Percentiles rank a stretch among this genome's conserved stretches.
Conservation (phyloP, 2,797 vertebrate genomes). For the Hozukius guyotensis region DNA sequence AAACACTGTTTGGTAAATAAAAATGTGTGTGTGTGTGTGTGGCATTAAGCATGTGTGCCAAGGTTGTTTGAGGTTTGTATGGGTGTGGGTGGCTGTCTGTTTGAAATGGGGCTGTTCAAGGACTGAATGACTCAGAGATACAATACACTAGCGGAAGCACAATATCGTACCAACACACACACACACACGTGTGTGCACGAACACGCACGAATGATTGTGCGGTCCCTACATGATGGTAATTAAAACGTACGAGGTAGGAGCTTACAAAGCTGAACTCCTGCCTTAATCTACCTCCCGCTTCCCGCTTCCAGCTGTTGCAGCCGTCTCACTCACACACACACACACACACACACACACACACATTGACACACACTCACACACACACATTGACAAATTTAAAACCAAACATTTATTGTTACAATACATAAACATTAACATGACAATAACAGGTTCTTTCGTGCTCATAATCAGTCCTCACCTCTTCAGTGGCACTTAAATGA, state of each 20-base stretch:
- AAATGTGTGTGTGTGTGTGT: background rate
- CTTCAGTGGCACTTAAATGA: constrained; percentile 15
- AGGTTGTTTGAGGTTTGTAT: constrained; percentile 13
- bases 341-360: background rate
- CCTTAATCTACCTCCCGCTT: constrained; percentile 15
- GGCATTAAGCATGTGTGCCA: background rate
- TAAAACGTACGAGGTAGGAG: constrained; percentile 29
- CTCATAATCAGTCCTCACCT: constrained; percentile 18
- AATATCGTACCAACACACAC: constrained; percentile 6
- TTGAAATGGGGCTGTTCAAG: constrained; percentile 9
- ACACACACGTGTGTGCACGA: background rate
- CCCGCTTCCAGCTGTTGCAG: constrained; percentile 3
- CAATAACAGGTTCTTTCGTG: constrained; percentile 7
- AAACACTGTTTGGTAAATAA: constrained; percentile 13
- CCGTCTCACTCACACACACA: background rate
- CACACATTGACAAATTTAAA: background rate
- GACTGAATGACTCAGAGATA: constrained; percentile 34
- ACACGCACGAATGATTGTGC: background rate
- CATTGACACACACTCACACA: background rate
- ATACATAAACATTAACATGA: constrained; percentile 43
- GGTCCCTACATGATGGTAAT: constrained; percentile 29
- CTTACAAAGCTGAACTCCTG: constrained; percentile 12
- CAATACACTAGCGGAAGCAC: constrained; percentile 25
- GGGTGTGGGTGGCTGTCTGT: constrained; percentile 13
- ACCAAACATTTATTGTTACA: constrained; percentile 15